phyloP scores from a whole-genome alignment of 2,797 vertebrate genomes.

The Parambassis ranga region DNA sequence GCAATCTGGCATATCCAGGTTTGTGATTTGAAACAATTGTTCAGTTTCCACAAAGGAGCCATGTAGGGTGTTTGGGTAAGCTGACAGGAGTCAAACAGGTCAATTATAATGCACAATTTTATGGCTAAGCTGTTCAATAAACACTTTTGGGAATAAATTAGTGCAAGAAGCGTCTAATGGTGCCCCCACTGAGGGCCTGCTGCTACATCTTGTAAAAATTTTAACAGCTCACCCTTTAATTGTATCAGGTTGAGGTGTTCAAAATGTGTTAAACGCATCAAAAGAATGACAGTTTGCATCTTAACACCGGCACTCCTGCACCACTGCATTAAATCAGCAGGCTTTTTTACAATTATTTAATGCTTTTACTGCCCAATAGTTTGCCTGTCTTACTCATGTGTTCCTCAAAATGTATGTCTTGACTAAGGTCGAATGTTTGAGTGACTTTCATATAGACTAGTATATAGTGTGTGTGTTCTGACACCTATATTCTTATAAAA shows the following conservation, averaged over 20 bases:
- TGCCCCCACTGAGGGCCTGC: background rate
- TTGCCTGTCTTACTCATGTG: too few species aligned
- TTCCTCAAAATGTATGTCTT: too few species aligned
- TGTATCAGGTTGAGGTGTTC: background rate
- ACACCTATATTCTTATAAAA: background rate
- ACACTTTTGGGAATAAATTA: conserved; percentile 1
- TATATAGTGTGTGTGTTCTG: background rate
- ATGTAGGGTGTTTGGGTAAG: background rate
- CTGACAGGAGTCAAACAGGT: background rate
- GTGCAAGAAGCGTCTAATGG: conserved; percentile 1
- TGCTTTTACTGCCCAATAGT: too few species aligned
- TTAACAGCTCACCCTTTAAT: background rate
- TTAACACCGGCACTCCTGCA: too few species aligned
- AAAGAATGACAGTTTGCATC: too few species aligned
- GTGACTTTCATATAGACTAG: too few species aligned
- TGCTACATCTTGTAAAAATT: background rate
- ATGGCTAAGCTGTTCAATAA: background rate
- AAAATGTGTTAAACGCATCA: background rate
- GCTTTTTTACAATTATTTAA: too few species aligned
- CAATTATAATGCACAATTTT: background rate
- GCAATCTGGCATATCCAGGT: conserved; percentile 53
- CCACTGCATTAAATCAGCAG: too few species aligned
- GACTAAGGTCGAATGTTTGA: too few species aligned
- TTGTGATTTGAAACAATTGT: conserved; percentile 61
- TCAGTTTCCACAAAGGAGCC: conserved; percentile 30